Conservation (phyloP, 1,140 invertebrate species). For the Rhopalosiphum padi region DNA sequence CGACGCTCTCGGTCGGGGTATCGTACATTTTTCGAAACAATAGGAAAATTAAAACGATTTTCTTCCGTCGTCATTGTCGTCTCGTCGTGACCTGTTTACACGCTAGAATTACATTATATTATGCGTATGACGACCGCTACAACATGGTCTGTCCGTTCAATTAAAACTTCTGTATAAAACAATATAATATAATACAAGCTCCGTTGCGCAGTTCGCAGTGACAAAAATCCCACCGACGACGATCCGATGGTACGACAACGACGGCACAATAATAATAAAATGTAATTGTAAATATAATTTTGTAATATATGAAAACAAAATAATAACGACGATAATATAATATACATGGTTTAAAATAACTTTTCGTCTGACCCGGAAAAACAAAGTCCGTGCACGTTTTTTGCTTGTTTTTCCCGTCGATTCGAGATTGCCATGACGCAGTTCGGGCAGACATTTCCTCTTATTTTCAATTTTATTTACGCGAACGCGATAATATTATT, state of each 20-base stretch:
- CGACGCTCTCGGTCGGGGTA: background rate
- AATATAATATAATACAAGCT: background rate
- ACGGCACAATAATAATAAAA: background rate
- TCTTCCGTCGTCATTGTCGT: slow-evolving; percentile 4
- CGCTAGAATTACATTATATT: background rate
- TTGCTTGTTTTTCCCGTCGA: background rate
- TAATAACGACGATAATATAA: background rate
- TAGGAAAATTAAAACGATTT: slow-evolving; percentile 14
- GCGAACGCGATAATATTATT: background rate
- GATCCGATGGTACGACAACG: no score
- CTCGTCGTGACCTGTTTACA: slow-evolving; percentile 12
- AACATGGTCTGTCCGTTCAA: slow-evolving; percentile 1
- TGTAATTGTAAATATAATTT: background rate
- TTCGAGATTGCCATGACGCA: background rate
- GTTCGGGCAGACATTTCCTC: background rate
- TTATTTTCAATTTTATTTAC: background rate
- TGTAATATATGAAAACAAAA: background rate
- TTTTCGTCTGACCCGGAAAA: background rate
- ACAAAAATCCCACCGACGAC: background rate
- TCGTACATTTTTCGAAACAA: background rate
- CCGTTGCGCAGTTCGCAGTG: background rate
- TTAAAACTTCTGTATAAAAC: background rate
- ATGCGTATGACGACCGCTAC: background rate
- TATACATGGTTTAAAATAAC: background rate
- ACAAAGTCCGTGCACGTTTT: background rate